Conservation (phyloP, 92 coral and sea anemone genomes). For the Epizoanthus ramosus region DNA sequence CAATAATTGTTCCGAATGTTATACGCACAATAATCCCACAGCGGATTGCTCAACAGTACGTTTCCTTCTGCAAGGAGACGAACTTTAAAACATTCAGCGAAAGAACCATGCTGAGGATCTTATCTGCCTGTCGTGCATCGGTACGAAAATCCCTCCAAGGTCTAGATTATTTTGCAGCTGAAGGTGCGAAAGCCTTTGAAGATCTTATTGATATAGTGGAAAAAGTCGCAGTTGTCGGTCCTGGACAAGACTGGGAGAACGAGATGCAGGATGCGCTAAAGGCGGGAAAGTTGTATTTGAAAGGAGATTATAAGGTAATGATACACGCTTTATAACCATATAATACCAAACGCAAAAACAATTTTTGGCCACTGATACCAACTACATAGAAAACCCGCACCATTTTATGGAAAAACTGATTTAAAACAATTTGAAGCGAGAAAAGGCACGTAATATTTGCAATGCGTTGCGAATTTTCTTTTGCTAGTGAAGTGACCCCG, state of each 20-base stretch:
- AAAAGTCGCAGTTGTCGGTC: background rate
- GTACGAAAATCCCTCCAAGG: constrained; percentile 55
- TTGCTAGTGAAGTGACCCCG: too few relatives aligned
- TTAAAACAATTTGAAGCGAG: too few relatives aligned
- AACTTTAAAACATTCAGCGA: constrained; percentile 48
- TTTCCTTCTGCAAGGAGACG: constrained; percentile 40
- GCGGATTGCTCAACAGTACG: constrained; percentile 53
- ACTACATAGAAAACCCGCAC: too few relatives aligned
- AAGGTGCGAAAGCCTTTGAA: constrained; percentile 51
- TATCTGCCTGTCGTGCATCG: constrained; percentile 49
- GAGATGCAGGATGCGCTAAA: constrained; percentile 33
- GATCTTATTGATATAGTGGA: constrained; percentile 19
- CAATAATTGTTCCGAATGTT: constrained; percentile 57
- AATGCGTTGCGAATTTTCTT: too few relatives aligned
- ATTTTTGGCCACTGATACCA: too few relatives aligned
- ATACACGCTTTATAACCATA: too few relatives aligned
- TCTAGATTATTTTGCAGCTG: constrained; percentile 53
- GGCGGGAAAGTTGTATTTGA: constrained; percentile 48
- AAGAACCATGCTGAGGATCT: constrained; percentile 39
- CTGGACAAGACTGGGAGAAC: constrained; percentile 19
- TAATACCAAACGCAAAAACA: too few relatives aligned
- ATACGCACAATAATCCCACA: constrained; percentile 63
- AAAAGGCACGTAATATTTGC: too few relatives aligned
- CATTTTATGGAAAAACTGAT: too few relatives aligned
- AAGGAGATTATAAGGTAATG: constrained; percentile 51